Percentiles rank a stretch among this genome's conserved stretches.
Conservation (phyloP, 2,797 vertebrate genomes). For the Novumbra hubbsi region DNA sequence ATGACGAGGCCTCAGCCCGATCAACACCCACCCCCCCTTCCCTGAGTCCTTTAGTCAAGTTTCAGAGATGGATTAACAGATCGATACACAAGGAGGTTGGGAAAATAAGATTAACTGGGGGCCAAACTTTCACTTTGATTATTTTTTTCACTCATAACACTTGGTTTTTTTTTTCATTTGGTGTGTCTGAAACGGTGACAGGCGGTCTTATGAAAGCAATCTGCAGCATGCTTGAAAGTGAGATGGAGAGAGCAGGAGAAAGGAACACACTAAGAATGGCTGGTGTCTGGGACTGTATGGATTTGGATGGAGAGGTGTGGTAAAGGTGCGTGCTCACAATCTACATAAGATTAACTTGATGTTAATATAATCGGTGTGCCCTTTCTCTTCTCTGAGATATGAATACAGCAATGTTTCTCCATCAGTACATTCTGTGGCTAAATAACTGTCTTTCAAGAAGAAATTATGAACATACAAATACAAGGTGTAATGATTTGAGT, state of each 20-base stretch:
- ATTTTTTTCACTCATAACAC: slow-evolving; percentile 5
- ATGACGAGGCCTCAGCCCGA: too few relatives aligned
- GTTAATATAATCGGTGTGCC: slow-evolving; percentile 12
- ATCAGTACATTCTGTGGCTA: not conserved
- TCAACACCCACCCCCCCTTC: too few relatives aligned
- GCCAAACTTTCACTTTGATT: slow-evolving; percentile 12
- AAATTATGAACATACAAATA: too few relatives aligned
- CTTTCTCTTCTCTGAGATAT: not conserved
- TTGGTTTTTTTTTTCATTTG: not conserved
- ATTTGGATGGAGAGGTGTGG: not conserved
- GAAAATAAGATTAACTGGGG: not conserved
- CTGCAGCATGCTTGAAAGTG: not conserved
- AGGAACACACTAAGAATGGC: not conserved
- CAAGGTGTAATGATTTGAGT: too few relatives aligned
- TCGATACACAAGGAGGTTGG: slow-evolving; percentile 9
- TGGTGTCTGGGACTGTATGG: not conserved
- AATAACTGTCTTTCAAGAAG: slow-evolving; percentile 7
- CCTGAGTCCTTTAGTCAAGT: too few relatives aligned
- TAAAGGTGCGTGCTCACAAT: not conserved
- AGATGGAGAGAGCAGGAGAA: not conserved
- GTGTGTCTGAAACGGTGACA: not conserved
- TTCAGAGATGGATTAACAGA: not conserved
- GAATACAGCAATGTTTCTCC: not conserved
- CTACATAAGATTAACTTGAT: not conserved
- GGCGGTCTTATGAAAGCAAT: not conserved